Base-by-base conservation (phyloP, 1,140 invertebrate genomes). In the Procambarus virginalis region DNA sequence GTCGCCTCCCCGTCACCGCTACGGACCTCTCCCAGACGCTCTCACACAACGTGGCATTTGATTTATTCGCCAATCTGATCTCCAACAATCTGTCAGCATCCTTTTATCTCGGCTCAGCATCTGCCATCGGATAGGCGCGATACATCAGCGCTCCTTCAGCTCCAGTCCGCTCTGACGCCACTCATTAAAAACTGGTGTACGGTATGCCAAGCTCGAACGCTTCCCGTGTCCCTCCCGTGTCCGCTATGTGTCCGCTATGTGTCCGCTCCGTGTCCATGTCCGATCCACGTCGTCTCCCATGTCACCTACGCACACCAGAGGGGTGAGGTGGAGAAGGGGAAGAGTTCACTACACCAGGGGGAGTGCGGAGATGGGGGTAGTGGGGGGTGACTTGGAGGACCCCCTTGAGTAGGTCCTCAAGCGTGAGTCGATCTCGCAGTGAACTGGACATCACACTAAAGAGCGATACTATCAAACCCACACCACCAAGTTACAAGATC, bases 1-100 rank as follows among this genome's bases (percentile, higher is more conserved):
- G 12, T 17, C 2, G 20, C 68, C 20, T 20, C 60, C 76, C 76
- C 46, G 8, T 49, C 46, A 20, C 76, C 46, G 9, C 68, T 14
- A 46, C 22, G 34, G 17, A 3, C 1, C 78, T 80, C 58, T 82
- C 80, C 80, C 80, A 82, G 45, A 34, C 34, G 80, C 55, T 68
- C 64, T 58, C 83, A 51, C 49, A 22, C 14, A 12, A 84, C 64
- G 45, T 51, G 83, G 83, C 48, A 84, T 73, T 58, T 76, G 83
- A 84, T 84, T 84, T 84, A 84, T 84, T 84, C 83, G 12, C 64
- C 49, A 76, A 51, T 58, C 83, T 84, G 83, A 84, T 84, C 68
- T 84, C 70, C 68, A 84, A 73, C 83, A 84, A 73, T 84, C 83
- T 84, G 73, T 84, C 83, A 84, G 68, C 83, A 51, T 73, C 46